These are phyloP conservation scores for Eospalax fontanierii DNA, from an alignment of 2,797 vertebrate genomes.

Conservation along the genomic window DNA sequence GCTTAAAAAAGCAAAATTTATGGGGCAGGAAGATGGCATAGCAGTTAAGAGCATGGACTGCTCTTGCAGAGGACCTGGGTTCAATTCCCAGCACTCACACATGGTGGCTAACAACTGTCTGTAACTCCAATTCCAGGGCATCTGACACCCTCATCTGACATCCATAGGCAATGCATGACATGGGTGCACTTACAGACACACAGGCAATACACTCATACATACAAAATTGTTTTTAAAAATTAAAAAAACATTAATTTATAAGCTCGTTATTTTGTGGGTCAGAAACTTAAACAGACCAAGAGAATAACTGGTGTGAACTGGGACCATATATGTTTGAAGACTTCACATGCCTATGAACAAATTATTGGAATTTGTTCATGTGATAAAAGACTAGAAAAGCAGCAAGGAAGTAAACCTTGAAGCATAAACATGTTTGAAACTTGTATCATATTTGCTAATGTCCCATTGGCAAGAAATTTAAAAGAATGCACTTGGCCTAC, in stretches of 20 bases:
- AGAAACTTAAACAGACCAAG: neutral
- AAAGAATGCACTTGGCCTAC: neutral
- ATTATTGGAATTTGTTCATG: neutral
- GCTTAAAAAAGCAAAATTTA: neutral
- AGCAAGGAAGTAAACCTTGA: neutral
- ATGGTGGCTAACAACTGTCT: no score
- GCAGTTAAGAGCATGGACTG: no score
- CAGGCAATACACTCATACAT: no score
- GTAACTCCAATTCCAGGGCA: no score
- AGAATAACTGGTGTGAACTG: neutral
- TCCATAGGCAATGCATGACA: no score
- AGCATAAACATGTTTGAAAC: neutral
- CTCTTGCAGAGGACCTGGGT: no score
- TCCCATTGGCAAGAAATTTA: neutral
- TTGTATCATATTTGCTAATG: conserved; percentile 25
- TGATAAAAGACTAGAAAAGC: conserved; percentile 8
- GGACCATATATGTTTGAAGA: neutral
- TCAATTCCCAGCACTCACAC: no score
- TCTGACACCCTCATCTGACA: no score
- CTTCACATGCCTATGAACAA: neutral
- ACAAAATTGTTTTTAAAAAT: no score
- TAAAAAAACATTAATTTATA: neutral
- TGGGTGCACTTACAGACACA: no score
- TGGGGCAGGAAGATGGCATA: no score
- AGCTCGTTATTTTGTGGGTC: neutral